These are phyloP conservation scores for Hydrochoerus hydrochaeris DNA, from an alignment of 2,113 vertebrate genomes.

Conservation along the genomic window DNA sequence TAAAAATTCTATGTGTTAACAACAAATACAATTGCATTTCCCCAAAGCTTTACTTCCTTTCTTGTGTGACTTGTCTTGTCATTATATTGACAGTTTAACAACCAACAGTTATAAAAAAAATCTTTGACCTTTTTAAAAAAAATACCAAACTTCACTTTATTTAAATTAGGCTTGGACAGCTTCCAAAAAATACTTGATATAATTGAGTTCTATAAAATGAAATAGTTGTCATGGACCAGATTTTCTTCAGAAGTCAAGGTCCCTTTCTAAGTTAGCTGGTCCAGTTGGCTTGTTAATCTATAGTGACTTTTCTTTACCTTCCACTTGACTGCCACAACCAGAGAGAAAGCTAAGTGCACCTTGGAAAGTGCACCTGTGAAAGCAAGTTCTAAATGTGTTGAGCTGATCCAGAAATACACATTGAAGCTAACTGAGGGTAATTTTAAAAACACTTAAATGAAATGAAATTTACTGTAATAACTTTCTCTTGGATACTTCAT, in stretches of 20 bases:
- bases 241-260: background rate
- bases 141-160: background rate
- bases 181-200: background rate
- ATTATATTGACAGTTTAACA: background rate
- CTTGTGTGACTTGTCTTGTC: background rate
- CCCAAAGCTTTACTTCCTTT: background rate
- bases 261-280: background rate
- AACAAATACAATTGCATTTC: background rate
- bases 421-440: background rate
- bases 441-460: background rate
- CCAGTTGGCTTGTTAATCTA: background rate
- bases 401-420: fast-evolving
- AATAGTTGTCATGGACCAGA: background rate
- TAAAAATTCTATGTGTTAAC: background rate
- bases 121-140: background rate
- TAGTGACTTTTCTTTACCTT: background rate
- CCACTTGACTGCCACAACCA: background rate
- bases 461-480: background rate
- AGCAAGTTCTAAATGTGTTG: background rate
- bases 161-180: background rate
- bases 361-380: background rate
- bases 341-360: background rate
- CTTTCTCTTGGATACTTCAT: background rate
- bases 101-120: background rate
- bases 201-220: background rate